phyloP scores from a whole-genome alignment of 2,888 invertebrate genomes.

The Plagodis pulveraria region DNA sequence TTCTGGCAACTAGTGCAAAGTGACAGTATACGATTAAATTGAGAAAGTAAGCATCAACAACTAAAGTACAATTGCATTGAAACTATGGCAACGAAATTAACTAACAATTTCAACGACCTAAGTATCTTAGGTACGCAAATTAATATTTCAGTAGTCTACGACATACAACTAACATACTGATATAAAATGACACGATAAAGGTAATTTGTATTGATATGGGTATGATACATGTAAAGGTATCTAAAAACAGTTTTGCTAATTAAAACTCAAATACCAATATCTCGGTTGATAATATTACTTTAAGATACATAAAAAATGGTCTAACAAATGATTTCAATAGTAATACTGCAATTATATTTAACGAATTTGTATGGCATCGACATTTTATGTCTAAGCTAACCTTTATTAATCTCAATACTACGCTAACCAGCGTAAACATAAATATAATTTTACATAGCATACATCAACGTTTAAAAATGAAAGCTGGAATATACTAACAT shows the following conservation, averaged over 20 bases:
- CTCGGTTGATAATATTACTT: conserved; percentile 16
- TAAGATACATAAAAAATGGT: conserved; percentile 56
- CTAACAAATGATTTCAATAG: conserved; percentile 45
- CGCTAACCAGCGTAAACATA: conserved; percentile 50
- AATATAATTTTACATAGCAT: conserved; percentile 50
- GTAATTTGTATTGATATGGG: conserved; percentile 64
- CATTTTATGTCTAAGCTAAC: conserved; percentile 73
- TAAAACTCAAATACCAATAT: conserved; percentile 32
- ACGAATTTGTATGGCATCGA: conserved; percentile 58
- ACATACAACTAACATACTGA: conserved; percentile 47
- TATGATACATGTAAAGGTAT: conserved; percentile 65
- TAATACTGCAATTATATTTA: conserved; percentile 62
- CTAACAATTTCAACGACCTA: conserved; percentile 51
- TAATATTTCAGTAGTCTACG: conserved; percentile 50
- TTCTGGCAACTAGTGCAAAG: no score
- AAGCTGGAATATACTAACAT: conserved; percentile 67
- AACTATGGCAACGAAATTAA: conserved; percentile 42
- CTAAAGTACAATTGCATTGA: conserved; percentile 26
- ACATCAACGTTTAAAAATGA: conserved; percentile 56
- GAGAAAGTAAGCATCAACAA: conserved; percentile 53
- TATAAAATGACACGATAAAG: conserved; percentile 42
- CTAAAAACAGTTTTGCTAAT: conserved; percentile 56
- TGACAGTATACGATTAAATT: conserved; percentile 23
- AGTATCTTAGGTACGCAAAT: conserved; percentile 54
- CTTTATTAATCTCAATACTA: conserved; percentile 74